phyloP scores from a whole-genome alignment of 2,888 invertebrate genomes.

The Drosophila falleni region DNA sequence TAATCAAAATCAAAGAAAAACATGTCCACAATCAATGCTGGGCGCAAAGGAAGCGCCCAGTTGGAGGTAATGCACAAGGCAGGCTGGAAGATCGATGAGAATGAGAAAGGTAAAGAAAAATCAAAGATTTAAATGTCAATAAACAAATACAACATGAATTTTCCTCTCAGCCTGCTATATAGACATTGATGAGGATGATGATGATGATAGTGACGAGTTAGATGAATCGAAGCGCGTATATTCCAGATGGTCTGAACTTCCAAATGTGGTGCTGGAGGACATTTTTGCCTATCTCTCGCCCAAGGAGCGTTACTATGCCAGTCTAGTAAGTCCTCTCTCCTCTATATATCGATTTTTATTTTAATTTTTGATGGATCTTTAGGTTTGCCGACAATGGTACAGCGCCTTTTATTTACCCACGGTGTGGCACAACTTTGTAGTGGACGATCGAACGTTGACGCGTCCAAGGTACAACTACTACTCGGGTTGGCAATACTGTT shows the following conservation, averaged over 20 bases:
- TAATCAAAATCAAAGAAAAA: constrained; percentile 12
- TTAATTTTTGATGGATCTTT: background rate
- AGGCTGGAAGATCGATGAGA: constrained; percentile 83
- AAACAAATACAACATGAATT: background rate
- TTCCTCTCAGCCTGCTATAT: constrained; percentile 86
- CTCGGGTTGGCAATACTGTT: constrained; percentile 90
- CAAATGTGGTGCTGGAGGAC: constrained; percentile 90
- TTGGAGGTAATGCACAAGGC: constrained; percentile 80
- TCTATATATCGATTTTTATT: background rate
- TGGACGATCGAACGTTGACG: constrained; percentile 91
- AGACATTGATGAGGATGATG: constrained; percentile 85
- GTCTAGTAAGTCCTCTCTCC: constrained; percentile 87
- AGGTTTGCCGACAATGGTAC: constrained; percentile 87
- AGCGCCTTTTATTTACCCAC: constrained; percentile 90
- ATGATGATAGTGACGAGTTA: constrained; percentile 70
- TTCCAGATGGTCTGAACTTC: constrained; percentile 89
- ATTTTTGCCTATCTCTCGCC: constrained; percentile 90
- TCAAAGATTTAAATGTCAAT: constrained; percentile 22
- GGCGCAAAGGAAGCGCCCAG: constrained; percentile 58
- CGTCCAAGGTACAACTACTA: constrained; percentile 92
- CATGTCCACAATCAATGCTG: constrained; percentile 51
- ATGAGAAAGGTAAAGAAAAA: constrained; percentile 80
- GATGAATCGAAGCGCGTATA: constrained; percentile 84
- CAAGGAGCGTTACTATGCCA: constrained; percentile 90
- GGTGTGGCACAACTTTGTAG: constrained; percentile 91